Base-by-base conservation (phyloP, 2,888 invertebrate genomes). In the Pristionchus mayeri region DNA sequence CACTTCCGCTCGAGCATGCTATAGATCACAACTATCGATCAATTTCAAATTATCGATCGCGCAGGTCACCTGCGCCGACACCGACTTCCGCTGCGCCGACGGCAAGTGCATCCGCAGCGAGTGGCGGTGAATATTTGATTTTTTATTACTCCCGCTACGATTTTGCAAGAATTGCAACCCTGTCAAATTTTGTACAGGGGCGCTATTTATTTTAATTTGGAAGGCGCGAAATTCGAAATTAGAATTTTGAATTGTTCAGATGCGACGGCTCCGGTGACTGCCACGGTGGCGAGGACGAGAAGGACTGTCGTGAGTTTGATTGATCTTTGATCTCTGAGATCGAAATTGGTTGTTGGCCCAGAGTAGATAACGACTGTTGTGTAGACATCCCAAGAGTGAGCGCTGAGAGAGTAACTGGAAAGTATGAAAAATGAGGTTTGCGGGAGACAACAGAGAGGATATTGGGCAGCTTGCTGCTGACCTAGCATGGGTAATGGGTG, bases 101-200 rank as follows among this genome's bases (percentile, higher is more conserved):
- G 98, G 98, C 0, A 97, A 97, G 93, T 99, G 98, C 93, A 97
- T 99, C 90, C 97, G 97, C 0, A 63, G 86, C 50, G 91, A 91
- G 84, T 92, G 92, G 92, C 86, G 89, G 86, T 85, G 6, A 34
- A 54, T 63, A 16, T 78, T 76, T 54, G n/a, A 79, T n/a, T 80
- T 30, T 21, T n/a, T 78, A 2, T 3, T 30, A 34, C 52, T 80
- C 37, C 80, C 40, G 80, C 37, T 52, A 0, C 7, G 1, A 24
- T 37, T 3, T 54, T 40, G 13, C 27, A 21, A 48, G 50, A 30
- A 34, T 78, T 18, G 27, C 50, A 16, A 50, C 13, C 48, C 18
- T 78, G 76, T 50, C 76, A 30, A 34, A 48, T 78, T 78, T 30
- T 48, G 18, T 21, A 44, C 71, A 71, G 40, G 24, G 44, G 24